A percentile compares a stretch with the other conserved stretches of the same genome.
Evolutionary conservation across 1,140 invertebrate genomes (phyloP).

Genomic region (Dryas iulia): DNA sequence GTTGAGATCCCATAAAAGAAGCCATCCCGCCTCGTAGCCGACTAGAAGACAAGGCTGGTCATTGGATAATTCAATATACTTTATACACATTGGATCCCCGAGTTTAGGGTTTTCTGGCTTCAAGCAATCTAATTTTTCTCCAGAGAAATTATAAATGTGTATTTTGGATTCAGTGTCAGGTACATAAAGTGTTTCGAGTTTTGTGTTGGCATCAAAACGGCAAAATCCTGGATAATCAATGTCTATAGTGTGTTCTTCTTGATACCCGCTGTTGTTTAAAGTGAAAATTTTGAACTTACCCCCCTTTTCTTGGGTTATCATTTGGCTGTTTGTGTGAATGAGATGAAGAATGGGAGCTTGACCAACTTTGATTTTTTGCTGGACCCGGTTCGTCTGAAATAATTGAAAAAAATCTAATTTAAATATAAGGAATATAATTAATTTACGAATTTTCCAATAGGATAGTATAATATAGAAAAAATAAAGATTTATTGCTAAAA

Average conservation of each 20-base stretch:
- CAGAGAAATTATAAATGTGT: constrained; percentile 82
- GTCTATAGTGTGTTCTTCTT: constrained; percentile 78
- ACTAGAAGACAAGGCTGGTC: constrained; percentile 81
- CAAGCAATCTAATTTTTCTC: constrained; percentile 74
- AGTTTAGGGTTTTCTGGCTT: constrained; percentile 66
- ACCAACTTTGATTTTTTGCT: constrained; percentile 81
- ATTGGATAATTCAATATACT: constrained; percentile 78
- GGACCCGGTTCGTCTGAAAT: constrained; percentile 82
- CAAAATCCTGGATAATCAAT: constrained; percentile 85
- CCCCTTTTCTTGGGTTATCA: constrained; percentile 86
- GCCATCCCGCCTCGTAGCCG: constrained; percentile 84
- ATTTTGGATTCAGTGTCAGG: constrained; percentile 84
- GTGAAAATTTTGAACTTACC: constrained; percentile 85
- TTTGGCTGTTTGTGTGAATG: constrained; percentile 78
- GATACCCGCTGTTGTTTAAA: constrained; percentile 82
- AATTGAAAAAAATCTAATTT: constrained; percentile 9
- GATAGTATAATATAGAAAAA: background rate
- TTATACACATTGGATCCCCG: constrained; percentile 84
- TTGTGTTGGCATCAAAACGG: constrained; percentile 81
- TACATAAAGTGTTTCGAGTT: constrained; percentile 83
- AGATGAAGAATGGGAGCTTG: constrained; percentile 81
- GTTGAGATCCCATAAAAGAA: constrained; percentile 85
- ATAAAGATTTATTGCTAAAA: background rate
- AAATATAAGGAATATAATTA: background rate
- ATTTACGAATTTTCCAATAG: background rate